Conservation (phyloP, 2,888 invertebrate genomes). For the Chalcosyrphus nemorum region DNA sequence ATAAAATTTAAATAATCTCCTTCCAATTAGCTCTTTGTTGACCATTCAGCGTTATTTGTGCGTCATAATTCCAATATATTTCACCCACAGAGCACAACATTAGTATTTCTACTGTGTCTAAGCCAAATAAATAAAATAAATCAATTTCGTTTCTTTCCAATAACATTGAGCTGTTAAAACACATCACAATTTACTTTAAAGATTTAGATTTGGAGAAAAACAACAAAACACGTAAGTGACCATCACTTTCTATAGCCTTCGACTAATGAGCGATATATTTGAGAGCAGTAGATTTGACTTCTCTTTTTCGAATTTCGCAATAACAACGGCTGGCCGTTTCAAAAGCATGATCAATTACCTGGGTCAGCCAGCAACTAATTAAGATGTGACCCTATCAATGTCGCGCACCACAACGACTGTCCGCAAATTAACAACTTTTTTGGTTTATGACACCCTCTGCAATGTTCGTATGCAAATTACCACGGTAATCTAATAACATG, state of each 20-base stretch:
- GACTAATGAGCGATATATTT: conserved; percentile 8
- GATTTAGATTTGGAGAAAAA: conserved; percentile 26
- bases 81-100: background rate
- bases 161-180: background rate
- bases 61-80: background rate
- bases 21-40: background rate
- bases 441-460: conserved; percentile 40
- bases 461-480: conserved; percentile 33
- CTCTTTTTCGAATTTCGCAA: conserved; percentile 37
- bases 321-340: background rate
- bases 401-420: conserved; percentile 12
- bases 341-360: conserved; percentile 31
- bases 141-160: background rate
- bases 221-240: background rate
- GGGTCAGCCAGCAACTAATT: conserved; percentile 26
- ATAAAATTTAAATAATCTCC: background rate
- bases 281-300: background rate
- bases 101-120: background rate
- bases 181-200: conserved; percentile 6
- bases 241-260: conserved; percentile 37
- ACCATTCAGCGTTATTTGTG: background rate
- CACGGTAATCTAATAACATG: conserved; percentile 11
- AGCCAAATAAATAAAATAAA: background rate
- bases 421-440: conserved; percentile 37
- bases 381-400: conserved; percentile 40